Evolutionary conservation across 2,113 vertebrate species (phyloP), one percentile per base, ranked within the genome.

Genomic region (Pluvianellus socialis): DNA sequence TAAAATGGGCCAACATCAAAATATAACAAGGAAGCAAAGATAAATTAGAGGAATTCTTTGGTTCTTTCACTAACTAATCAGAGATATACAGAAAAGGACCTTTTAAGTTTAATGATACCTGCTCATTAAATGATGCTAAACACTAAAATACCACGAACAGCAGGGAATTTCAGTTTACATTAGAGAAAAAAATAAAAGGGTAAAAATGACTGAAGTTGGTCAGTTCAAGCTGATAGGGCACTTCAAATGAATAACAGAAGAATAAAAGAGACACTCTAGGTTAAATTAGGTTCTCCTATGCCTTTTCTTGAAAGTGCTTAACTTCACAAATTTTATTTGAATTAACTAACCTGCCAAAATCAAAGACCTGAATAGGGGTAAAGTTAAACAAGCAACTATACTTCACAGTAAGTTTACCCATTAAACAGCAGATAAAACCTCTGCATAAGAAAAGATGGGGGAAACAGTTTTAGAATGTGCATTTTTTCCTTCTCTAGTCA

Each of bases 131-230:
- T 98, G 97, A 98, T 99, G 98, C 98, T 98, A 98, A 99, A 99
- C 98, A 98, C 98, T 99, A 98, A 98, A 99, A 98, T 99, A 98
- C 98, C 98, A 98, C 62, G 98, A 98, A 98, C 98, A 98, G 98
- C 98, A 98, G 98, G 98, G 98, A 99, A 99, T 98, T 99, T 98
- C 99, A 99, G 99, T 99, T 99, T 99, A 99, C 98, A 98, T 99
- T 99, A 99, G 98, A 98, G 98, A 98, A 98, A 98, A 98, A 98
- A 98, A 98, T 98, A 99, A 99, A 99, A 99, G 98, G 99, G 97
- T 98, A 97, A 98, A 99, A 99, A 99, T 98, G 99, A 99, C 99
- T 99, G 99, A 99, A 99, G 99, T 99, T 99, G 99, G 99, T 98
- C 99, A 98, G 99, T 99, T 99, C 99, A 99, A 99, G 99, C 99